These are phyloP conservation scores for Erebia aethiops DNA, from an alignment of 2,888 invertebrate genomes.

Conservation along the genomic window DNA sequence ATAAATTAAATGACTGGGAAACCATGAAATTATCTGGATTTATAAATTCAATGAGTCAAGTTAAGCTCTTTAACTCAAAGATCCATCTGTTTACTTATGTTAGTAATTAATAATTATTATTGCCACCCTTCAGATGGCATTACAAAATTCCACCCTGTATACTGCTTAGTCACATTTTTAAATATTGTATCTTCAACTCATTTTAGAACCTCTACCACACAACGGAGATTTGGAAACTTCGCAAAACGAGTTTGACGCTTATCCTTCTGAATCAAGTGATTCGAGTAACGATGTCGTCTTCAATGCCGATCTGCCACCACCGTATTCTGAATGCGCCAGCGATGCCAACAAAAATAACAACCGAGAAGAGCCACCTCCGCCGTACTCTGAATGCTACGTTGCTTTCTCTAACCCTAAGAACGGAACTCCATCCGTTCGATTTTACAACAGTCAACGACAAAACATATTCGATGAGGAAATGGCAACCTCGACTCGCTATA, in stretches of 20 bases:
- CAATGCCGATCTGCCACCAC: conserved; percentile 58
- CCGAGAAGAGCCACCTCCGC: conserved; percentile 64
- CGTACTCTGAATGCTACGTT: conserved; percentile 64
- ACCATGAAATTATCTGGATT: no score
- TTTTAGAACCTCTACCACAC: conserved; percentile 25
- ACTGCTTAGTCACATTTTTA: background rate
- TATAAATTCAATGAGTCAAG: no score
- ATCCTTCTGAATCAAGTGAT: conserved; percentile 39
- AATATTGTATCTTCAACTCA: background rate
- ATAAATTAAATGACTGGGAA: no score
- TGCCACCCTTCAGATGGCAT: no score
- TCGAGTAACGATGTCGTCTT: conserved; percentile 32
- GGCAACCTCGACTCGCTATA: conserved; percentile 19
- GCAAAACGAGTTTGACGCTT: conserved; percentile 32
- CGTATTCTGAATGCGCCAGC: conserved; percentile 57
- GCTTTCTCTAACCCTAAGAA: conserved; percentile 53
- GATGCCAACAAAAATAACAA: conserved; percentile 25
- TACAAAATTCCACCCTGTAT: no score
- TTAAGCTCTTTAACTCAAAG: no score
- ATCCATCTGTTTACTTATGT: no score
- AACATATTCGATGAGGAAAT: conserved; percentile 31
- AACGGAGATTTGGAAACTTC: conserved; percentile 16
- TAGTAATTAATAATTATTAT: no score
- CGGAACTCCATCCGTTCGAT: conserved; percentile 52
- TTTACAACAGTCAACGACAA: conserved; percentile 45